phyloP scores from a whole-genome alignment of 2,113 vertebrate species.

The Strix aluco region DNA sequence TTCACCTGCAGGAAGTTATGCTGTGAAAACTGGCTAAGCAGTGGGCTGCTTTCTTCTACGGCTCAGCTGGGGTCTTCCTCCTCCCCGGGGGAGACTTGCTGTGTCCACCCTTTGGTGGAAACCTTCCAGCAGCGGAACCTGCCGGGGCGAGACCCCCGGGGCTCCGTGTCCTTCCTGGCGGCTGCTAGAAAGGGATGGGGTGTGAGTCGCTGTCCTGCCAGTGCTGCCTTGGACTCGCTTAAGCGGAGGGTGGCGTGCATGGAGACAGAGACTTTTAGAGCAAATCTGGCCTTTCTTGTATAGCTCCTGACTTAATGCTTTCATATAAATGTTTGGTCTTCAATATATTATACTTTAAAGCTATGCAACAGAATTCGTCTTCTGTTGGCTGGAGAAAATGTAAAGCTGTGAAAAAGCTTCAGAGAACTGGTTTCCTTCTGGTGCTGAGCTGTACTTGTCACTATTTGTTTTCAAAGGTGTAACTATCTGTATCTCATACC shows the following conservation, averaged over 20 bases:
- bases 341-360: neutral
- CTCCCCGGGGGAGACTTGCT: rapidly evolving
- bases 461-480: neutral
- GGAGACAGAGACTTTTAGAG: neutral
- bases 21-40: neutral
- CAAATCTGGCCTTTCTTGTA: neutral
- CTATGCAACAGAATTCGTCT: neutral
- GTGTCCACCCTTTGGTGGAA: neutral
- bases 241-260: neutral
- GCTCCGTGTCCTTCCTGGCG: neutral
- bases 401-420: neutral
- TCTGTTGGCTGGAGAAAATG: neutral
- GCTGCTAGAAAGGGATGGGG: neutral
- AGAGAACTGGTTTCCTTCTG: neutral
- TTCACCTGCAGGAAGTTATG: neutral
- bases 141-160: neutral
- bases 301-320: neutral
- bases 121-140: neutral
- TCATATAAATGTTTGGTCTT: neutral
- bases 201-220: no score
- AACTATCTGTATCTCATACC: no score
- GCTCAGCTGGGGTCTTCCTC: neutral
- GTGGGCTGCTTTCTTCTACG: neutral
- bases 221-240: neutral
- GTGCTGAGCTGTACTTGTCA: neutral